Evolutionary conservation across 2,888 invertebrate genomes (phyloP).

Genomic region (Apotomis betuletana): DNA sequence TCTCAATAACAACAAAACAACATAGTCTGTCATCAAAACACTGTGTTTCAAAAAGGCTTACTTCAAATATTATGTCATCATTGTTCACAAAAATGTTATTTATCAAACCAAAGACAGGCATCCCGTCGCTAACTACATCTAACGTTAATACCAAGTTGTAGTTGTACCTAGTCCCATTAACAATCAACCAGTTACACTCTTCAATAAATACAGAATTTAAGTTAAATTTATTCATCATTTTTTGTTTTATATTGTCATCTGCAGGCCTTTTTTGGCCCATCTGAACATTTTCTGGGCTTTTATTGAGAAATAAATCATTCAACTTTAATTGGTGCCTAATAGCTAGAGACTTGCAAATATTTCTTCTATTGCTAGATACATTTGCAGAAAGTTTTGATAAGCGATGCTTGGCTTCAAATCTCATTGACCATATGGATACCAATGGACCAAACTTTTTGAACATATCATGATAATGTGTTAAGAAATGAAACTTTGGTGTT

Average conservation of each 20-base stretch:
- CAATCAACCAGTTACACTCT: not conserved
- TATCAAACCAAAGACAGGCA: not conserved
- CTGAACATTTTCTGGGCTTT: not conserved
- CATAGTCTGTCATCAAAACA: not conserved
- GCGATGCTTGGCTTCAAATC: conserved; percentile 8
- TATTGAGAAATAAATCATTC: not conserved
- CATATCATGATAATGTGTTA: conserved; percentile 30
- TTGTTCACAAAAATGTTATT: not conserved
- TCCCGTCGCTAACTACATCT: not conserved
- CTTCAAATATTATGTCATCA: not conserved
- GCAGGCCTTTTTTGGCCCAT: too few relatives aligned
- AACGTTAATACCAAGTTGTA: not conserved
- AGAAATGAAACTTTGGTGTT: conserved; percentile 28
- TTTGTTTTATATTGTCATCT: not conserved
- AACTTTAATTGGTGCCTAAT: conserved; percentile 2
- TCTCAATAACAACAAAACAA: not conserved
- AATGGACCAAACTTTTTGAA: conserved; percentile 28
- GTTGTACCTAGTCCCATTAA: not conserved
- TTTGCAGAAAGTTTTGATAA: conserved; percentile 2
- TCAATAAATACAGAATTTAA: too few relatives aligned
- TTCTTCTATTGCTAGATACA: conserved; percentile 1
- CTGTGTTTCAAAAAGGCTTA: not conserved
- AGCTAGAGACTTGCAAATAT: not conserved
- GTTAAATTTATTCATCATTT: not conserved
- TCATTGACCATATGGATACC: conserved; percentile 30